Evolutionary conservation across 2,797 vertebrate genomes (phyloP).

Genomic region (Gymnoscopelus microlampas): DNA sequence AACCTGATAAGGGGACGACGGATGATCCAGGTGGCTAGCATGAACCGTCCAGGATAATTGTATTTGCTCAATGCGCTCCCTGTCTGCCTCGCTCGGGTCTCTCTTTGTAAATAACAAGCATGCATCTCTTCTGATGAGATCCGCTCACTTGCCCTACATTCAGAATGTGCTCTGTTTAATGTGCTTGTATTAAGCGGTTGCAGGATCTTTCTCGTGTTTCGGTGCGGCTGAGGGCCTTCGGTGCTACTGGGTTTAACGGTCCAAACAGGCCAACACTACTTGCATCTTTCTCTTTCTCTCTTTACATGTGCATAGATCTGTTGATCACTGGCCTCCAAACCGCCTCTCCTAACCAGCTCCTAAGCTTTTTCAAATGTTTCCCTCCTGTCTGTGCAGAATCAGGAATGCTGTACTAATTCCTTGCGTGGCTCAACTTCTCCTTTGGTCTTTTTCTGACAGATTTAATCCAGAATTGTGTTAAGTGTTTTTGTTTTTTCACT

Average conservation of each 20-base stretch:
- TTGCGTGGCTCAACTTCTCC: conserved; percentile 27
- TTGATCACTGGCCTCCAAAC: conserved; percentile 14
- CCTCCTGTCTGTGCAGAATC: conserved; percentile 27
- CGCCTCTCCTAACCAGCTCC: conserved; percentile 17
- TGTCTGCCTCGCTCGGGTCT: conserved; percentile 39
- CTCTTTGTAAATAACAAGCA: conserved; percentile 63
- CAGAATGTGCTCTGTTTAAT: conserved; percentile 29
- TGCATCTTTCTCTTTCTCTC: conserved; percentile 11
- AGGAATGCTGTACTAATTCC: conserved; percentile 12
- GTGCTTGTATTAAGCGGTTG: conserved; percentile 14
- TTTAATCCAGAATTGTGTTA: conserved; percentile 22
- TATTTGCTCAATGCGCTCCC: conserved; percentile 1
- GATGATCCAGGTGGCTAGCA: conserved; percentile 88
- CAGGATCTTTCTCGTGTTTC: conserved; percentile 24
- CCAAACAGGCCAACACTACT: conserved; percentile 5
- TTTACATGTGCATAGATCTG: conserved; percentile 18
- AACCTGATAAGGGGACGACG: conserved; percentile 83
- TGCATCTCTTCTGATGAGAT: conserved; percentile 37
- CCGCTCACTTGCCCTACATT: conserved; percentile 32
- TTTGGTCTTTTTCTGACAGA: conserved; percentile 7
- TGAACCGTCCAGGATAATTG: conserved; percentile 50
- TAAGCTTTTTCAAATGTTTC: conserved; percentile 15
- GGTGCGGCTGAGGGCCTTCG: conserved; percentile 22
- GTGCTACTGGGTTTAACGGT: not conserved
- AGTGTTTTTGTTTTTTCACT: conserved; percentile 25